phyloP scores from a whole-genome alignment of 2,797 vertebrate genomes.

The Taenioides sp. region DNA sequence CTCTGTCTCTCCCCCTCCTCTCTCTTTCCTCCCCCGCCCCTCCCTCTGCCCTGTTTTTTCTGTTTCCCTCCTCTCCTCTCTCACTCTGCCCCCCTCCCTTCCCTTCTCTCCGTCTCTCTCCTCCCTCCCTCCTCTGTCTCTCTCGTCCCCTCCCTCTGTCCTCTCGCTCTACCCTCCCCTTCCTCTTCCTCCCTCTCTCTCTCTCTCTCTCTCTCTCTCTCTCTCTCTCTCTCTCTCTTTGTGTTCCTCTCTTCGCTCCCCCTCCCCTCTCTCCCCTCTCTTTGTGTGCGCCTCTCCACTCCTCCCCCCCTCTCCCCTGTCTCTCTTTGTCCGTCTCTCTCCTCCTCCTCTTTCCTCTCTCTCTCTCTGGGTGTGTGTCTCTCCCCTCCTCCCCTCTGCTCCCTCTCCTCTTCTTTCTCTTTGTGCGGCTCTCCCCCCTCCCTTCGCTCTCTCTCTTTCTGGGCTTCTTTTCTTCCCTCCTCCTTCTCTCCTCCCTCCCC shows the following conservation, averaged over 20 bases:
- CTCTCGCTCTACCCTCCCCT: neutral
- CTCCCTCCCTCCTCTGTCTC: neutral
- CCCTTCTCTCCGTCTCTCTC: neutral
- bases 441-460: neutral
- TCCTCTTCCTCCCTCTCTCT: constrained; percentile 18
- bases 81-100: constrained; percentile 15
- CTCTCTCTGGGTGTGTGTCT: neutral
- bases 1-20: constrained; percentile 9
- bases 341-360: neutral
- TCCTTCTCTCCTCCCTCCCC: neutral
- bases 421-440: neutral
- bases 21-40: constrained; percentile 43
- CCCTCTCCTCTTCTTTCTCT: constrained; percentile 16
- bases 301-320: neutral
- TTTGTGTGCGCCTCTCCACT: neutral
- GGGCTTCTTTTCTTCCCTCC: neutral
- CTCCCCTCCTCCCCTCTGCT: constrained; percentile 19
- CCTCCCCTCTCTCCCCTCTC: constrained; percentile 14
- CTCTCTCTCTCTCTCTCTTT: neutral
- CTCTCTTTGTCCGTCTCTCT: neutral
- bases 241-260: constrained; percentile 38
- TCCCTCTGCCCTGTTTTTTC: neutral
- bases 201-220: constrained; percentile 37
- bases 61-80: neutral
- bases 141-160: neutral